phyloP scores from a whole-genome alignment of 1,140 invertebrate genomes.

The Caenorhabditis briggsae region DNA sequence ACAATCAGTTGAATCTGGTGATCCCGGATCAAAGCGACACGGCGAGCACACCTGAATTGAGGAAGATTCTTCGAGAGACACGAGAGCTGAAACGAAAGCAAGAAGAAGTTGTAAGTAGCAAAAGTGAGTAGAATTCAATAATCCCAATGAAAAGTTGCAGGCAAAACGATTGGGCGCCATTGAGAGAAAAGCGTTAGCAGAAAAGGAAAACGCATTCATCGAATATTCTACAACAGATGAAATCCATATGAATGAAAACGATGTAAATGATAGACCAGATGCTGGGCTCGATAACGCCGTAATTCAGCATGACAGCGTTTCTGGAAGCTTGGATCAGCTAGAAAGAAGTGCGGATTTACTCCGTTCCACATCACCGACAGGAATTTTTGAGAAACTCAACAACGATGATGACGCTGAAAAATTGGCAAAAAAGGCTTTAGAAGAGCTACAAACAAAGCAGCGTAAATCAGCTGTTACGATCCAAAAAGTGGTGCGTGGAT shows the following conservation, averaged over 20 bases:
- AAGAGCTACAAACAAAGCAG: neutral
- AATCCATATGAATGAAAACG: neutral
- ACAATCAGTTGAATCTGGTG: neutral
- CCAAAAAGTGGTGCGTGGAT: constrained; percentile 29
- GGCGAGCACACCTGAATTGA: neutral
- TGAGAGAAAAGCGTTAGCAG: neutral
- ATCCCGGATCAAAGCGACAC: neutral
- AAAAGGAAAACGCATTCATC: neutral
- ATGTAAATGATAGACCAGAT: neutral
- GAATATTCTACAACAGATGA: neutral
- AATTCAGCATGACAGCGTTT: neutral
- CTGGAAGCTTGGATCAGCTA: neutral
- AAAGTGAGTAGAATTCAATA: neutral
- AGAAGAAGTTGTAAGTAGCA: constrained; percentile 14
- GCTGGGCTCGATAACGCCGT: neutral
- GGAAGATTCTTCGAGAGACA: constrained; percentile 2
- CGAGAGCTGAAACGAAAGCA: constrained; percentile 17
- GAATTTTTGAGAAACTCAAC: neutral
- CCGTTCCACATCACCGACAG: neutral
- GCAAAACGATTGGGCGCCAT: neutral
- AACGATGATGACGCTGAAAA: neutral
- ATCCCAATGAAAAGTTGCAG: neutral
- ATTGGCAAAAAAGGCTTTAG: neutral
- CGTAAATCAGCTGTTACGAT: neutral
- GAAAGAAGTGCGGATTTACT: neutral